phyloP scores from a whole-genome alignment of 1,140 invertebrate genomes.

The Neelides sp. region DNA sequence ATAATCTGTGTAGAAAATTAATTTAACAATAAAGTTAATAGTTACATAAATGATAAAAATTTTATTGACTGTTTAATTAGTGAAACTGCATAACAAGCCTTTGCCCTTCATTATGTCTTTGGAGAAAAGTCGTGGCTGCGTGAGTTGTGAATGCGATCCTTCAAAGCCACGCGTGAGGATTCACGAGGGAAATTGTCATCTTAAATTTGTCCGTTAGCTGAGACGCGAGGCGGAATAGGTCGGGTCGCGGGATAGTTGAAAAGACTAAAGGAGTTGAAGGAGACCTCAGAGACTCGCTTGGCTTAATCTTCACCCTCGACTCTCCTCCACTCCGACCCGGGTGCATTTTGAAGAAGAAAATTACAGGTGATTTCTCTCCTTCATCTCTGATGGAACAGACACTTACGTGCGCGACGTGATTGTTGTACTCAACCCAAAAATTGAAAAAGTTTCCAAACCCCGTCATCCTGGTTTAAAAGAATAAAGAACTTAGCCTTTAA shows the following conservation, averaged over 20 bases:
- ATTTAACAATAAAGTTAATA: no score
- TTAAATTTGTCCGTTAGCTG: conserved; percentile 16
- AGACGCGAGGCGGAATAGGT: background rate
- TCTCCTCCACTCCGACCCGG: no score
- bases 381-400: conserved; percentile 28
- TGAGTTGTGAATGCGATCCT: no score
- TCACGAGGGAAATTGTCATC: conserved; percentile 13
- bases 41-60: no score
- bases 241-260: conserved; percentile 1
- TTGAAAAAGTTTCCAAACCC: conserved; percentile 23
- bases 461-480: background rate
- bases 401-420: conserved; percentile 20
- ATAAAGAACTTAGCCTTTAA: background rate
- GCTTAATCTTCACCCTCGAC: conserved; percentile 6
- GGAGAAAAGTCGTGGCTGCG: no score
- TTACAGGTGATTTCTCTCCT: conserved; percentile 27
- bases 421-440: conserved; percentile 26
- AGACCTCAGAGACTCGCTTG: conserved; percentile 6
- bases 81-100: no score
- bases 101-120: no score
- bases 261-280: conserved; percentile 8
- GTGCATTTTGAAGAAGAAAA: conserved; percentile 17
- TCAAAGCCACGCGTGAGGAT: no score
- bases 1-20: no score
- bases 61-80: no score